Percentiles rank a stretch among this genome's conserved stretches.
phyloP scores from a whole-genome alignment of 2,797 vertebrate genomes.

The Eupleurogrammus muticus region DNA sequence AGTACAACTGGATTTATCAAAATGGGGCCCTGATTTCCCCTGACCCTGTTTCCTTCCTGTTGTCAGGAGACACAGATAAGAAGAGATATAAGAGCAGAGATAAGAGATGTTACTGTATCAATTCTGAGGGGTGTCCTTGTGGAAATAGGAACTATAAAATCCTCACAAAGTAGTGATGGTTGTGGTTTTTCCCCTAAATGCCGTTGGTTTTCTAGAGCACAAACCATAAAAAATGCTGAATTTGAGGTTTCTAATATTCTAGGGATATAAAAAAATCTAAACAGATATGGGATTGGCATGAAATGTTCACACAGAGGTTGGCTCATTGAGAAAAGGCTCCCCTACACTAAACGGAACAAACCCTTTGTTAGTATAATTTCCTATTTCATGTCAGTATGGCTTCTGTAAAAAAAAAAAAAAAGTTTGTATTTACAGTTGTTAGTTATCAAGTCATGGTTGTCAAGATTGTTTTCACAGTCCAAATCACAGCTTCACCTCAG shows the following conservation, averaged over 20 bases:
- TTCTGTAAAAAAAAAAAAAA: too few species aligned
- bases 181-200: background rate
- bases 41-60: conserved; percentile 31
- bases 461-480: too few species aligned
- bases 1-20: conserved; percentile 15
- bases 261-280: background rate
- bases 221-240: background rate
- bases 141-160: background rate
- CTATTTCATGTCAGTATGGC: too few species aligned
- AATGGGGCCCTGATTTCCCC: conserved; percentile 33
- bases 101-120: background rate
- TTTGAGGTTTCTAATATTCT: background rate
- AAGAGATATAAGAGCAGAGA: background rate
- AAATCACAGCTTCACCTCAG: too few species aligned
- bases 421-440: too few species aligned
- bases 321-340: too few species aligned
- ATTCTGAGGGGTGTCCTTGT: background rate
- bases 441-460: too few species aligned
- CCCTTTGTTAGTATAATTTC: too few species aligned
- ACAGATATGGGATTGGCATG: background rate
- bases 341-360: too few species aligned
- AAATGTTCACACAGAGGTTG: background rate
- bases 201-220: background rate
- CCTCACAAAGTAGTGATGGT: too few species aligned
- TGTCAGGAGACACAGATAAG: conserved; percentile 29